These are phyloP conservation scores for Callipepla squamata DNA, from an alignment of 2,113 vertebrate genomes.

Conservation along the genomic window DNA sequence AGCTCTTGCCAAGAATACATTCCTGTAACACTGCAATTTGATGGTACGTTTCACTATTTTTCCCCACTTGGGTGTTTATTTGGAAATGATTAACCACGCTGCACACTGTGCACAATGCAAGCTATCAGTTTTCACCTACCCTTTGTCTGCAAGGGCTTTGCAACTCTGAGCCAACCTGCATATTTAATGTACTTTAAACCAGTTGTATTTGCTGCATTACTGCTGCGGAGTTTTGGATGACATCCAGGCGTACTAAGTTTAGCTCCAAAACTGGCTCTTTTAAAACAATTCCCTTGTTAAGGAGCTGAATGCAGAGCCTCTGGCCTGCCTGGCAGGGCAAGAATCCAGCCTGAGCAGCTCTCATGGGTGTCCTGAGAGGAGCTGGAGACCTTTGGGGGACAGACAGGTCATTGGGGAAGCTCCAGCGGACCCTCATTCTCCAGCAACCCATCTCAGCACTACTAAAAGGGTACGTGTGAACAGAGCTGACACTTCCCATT, in stretches of 20 bases:
- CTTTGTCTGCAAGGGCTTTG: constrained; percentile 24
- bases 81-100: constrained; percentile 41
- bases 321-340: background rate
- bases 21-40: constrained; percentile 54
- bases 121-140: background rate
- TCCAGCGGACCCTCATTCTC: background rate
- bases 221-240: background rate
- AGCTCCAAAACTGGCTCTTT: constrained; percentile 62
- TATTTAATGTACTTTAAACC: constrained; percentile 39
- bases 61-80: constrained; percentile 22
- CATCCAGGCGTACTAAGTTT: constrained; percentile 52
- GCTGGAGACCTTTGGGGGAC: background rate
- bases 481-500: background rate
- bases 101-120: background rate
- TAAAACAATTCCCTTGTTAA: constrained; percentile 64
- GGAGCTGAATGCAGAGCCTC: constrained; percentile 53
- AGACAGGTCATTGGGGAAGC: background rate
- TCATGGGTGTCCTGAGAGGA: background rate
- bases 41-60: constrained; percentile 24
- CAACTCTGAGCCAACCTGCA: constrained; percentile 1
- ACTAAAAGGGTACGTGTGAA: background rate
- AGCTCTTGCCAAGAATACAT: constrained; percentile 56
- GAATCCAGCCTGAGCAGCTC: background rate
- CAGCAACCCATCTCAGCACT: background rate
- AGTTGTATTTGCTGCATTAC: constrained; percentile 35